Evolutionary conservation across 2,797 vertebrate genomes (phyloP), one percentile per base, ranked within the genome.

Genomic region (Channallabes apus): DNA sequence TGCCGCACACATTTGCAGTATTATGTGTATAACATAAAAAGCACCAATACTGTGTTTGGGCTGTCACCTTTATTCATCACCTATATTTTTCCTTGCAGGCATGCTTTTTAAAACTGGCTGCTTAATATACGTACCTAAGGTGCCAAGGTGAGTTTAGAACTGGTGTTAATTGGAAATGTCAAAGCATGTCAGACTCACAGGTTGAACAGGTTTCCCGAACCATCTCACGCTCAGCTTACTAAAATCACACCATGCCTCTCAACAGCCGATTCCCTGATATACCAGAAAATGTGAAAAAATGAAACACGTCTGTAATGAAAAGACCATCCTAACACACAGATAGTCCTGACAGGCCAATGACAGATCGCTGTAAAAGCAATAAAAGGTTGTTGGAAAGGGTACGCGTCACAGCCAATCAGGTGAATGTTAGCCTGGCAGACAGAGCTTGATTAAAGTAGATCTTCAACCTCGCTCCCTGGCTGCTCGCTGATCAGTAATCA

Each of bases 371-470:
- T 58, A 54, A 32, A 82, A 82, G 80, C 17, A 68, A 6, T 56
- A 56, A 58, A 51, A 24, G 32, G 29, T 59, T 35, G 18, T 35
- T 69, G 64, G 35, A 71, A 24, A 59, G 67, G 12, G 35, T 41
- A 6, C 62, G 11, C 41, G 51, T 41, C 15, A 51, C 78, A 89
- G 81, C 80, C 88, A 86, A 88, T 87, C 84, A 82, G 90, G 91
- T 90, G 86, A 91, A 91, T 90, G 91, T 91, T 90, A 91, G 86
- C 89, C 89, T 90, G 83, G 83, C 84, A 87, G 84, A 79, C 89
- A 85, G 88, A 87, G 86, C 81, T 87, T 92, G 91, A 93, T 93
- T 93, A 93, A 92, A 91, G 87, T 80, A 59, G 90, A 91, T 85
- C 84, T 89, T 86, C 88, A 87, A 83, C 88, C 85, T 76, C 87